Conservation (phyloP, 2,797 vertebrate genomes). For the Gobionotothen gibberifrons region DNA sequence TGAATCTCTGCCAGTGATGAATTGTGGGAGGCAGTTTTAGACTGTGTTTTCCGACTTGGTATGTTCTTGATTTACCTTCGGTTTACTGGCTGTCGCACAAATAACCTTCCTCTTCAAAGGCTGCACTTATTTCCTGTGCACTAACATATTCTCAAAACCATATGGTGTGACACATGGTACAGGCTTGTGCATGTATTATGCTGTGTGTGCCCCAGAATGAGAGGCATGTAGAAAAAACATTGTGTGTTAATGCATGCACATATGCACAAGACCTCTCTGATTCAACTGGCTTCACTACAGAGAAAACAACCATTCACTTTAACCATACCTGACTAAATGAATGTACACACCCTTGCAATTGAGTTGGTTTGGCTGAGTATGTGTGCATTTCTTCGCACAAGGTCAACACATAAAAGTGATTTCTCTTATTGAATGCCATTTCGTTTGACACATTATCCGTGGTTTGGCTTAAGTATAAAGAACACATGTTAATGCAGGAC, state of each 20-base stretch:
- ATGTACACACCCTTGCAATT: background rate
- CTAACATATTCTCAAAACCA: slow-evolving; percentile 13
- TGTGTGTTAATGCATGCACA: background rate
- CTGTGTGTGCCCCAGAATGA: background rate
- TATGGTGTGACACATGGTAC: background rate
- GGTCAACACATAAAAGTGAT: slow-evolving; percentile 10
- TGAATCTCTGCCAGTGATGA: slow-evolving; percentile 1
- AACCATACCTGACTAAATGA: slow-evolving; percentile 6
- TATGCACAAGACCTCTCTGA: background rate
- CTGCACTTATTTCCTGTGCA: background rate
- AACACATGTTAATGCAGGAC: background rate
- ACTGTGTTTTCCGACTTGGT: background rate
- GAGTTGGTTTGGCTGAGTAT: slow-evolving; percentile 5
- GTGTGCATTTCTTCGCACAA: background rate
- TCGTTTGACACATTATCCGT: no score
- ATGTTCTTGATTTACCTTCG: slow-evolving; percentile 29
- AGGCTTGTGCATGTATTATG: slow-evolving; percentile 11
- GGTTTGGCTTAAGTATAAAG: no score
- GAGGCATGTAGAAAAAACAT: background rate
- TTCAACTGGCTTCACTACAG: slow-evolving; percentile 7
- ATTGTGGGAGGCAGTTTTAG: slow-evolving; percentile 13
- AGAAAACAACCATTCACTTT: background rate
- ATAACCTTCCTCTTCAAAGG: slow-evolving; percentile 11
- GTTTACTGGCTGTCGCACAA: slow-evolving; percentile 10
- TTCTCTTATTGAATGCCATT: no score